phyloP scores from a whole-genome alignment of 2,113 vertebrate species.

The Isichthys henryi region DNA sequence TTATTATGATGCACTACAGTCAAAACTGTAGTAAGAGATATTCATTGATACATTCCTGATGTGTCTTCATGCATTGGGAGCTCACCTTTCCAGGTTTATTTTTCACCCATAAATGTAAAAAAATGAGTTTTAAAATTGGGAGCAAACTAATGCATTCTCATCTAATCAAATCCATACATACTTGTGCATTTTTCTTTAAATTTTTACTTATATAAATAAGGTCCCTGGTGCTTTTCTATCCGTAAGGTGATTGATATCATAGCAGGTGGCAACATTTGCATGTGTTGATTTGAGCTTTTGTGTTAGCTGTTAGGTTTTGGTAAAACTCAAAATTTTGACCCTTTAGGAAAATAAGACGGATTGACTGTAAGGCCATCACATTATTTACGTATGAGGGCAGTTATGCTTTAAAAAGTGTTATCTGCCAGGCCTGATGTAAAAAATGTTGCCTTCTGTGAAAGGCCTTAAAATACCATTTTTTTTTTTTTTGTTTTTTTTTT shows the following conservation, averaged over 20 bases:
- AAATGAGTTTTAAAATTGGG: background rate
- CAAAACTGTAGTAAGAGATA: background rate
- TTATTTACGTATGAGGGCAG: background rate
- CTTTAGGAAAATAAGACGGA: background rate
- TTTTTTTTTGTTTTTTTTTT: background rate
- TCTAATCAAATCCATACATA: background rate
- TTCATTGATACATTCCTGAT: background rate
- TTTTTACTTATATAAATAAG: background rate
- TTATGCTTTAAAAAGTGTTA: background rate
- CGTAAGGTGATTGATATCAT: background rate
- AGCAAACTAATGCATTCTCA: background rate
- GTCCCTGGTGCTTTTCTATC: background rate
- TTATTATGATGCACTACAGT: background rate
- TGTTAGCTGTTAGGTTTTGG: background rate
- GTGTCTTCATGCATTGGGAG: background rate
- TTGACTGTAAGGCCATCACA: background rate
- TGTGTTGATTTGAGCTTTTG: background rate
- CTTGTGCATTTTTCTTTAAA: background rate
- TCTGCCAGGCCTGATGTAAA: background rate
- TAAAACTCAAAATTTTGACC: background rate
- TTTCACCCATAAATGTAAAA: background rate
- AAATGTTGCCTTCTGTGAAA: conserved; percentile 10
- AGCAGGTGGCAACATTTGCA: background rate
- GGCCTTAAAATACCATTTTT: background rate
- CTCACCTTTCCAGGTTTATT: background rate